A percentile compares a stretch with the other conserved stretches of the same genome.
phyloP scores from a whole-genome alignment of 2,888 invertebrate species.

The Exocentrus adspersus region DNA sequence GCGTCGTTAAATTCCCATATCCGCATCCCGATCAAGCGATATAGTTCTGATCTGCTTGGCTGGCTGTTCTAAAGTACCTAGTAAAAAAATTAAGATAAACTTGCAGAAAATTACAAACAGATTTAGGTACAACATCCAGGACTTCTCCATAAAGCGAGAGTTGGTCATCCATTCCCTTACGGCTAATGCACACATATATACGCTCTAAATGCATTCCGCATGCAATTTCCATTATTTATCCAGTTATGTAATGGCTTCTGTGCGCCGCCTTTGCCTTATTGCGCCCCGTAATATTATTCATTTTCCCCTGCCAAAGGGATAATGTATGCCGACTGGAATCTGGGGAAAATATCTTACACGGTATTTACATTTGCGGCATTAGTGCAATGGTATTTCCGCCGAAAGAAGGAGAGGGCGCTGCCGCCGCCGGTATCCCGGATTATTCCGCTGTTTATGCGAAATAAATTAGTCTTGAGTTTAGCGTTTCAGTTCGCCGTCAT shows the following conservation, averaged over 20 bases:
- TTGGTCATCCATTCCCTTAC: too few relatives aligned
- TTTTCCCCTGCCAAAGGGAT: constrained; percentile 15
- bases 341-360: constrained; percentile 7
- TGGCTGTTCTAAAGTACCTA: constrained; percentile 1
- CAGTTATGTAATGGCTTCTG: constrained; percentile 20
- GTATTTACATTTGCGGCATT: constrained; percentile 2
- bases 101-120: neutral
- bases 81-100: neutral
- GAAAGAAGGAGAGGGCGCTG: neutral
- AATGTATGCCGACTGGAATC: constrained; percentile 13
- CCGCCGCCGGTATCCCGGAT: constrained; percentile 1
- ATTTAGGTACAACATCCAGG: neutral
- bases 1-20: constrained; percentile 39
- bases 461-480: constrained; percentile 1
- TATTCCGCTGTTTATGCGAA: neutral
- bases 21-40: too few relatives aligned
- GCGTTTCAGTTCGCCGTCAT: constrained; percentile 1
- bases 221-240: constrained; percentile 26
- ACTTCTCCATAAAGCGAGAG: too few relatives aligned
- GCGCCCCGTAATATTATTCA: constrained; percentile 2
- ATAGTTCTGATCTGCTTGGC: too few relatives aligned
- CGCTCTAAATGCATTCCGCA: constrained; percentile 25
- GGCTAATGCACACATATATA: constrained; percentile 27
- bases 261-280: constrained; percentile 15
- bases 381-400: constrained; percentile 3